Conservation (phyloP, 1,140 invertebrate genomes). For the Drosophila ficusphila region DNA sequence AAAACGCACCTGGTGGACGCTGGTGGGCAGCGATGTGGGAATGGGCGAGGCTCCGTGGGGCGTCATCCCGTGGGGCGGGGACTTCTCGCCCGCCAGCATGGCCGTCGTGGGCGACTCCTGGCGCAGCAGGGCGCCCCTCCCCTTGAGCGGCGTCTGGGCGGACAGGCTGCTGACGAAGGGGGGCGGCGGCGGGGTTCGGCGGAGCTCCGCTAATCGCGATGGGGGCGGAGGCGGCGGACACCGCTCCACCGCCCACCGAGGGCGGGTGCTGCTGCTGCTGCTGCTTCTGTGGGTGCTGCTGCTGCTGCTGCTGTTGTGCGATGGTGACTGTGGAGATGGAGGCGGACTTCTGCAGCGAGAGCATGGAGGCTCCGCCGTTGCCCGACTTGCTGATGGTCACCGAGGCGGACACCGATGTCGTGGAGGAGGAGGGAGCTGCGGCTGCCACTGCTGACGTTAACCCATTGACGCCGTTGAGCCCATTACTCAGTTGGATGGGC, state of each 20-base stretch:
- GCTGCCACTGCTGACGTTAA: conserved; percentile 61
- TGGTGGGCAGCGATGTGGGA: conserved; percentile 84
- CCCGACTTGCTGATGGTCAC: conserved; percentile 63
- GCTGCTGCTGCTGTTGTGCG: conserved; percentile 69
- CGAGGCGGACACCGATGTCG: conserved; percentile 44
- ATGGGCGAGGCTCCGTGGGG: conserved; percentile 78
- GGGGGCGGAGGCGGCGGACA: conserved; percentile 49
- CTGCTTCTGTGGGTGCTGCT: conserved; percentile 56
- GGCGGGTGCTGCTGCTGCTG: conserved; percentile 60
- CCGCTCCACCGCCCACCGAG: conserved; percentile 37
- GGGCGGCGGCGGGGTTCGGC: conserved; percentile 68
- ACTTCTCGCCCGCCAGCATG: conserved; percentile 65
- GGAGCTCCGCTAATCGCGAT: conserved; percentile 68
- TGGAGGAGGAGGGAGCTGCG: conserved; percentile 45
- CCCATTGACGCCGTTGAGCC: conserved; percentile 77
- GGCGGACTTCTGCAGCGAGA: conserved; percentile 71
- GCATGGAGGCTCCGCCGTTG: conserved; percentile 68
- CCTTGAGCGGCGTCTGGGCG: conserved; percentile 71
- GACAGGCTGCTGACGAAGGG: conserved; percentile 70
- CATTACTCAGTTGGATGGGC: conserved; percentile 69
- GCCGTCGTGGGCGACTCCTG: conserved; percentile 76
- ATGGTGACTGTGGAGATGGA: conserved; percentile 63
- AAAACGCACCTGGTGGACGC: conserved; percentile 84
- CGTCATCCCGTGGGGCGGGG: conserved; percentile 78
- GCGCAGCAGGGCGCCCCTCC: conserved; percentile 62